Evolutionary conservation across 1,140 invertebrate species (phyloP), one percentile per base, ranked within the genome.

Genomic region (Drosophila kurseongensis): DNA sequence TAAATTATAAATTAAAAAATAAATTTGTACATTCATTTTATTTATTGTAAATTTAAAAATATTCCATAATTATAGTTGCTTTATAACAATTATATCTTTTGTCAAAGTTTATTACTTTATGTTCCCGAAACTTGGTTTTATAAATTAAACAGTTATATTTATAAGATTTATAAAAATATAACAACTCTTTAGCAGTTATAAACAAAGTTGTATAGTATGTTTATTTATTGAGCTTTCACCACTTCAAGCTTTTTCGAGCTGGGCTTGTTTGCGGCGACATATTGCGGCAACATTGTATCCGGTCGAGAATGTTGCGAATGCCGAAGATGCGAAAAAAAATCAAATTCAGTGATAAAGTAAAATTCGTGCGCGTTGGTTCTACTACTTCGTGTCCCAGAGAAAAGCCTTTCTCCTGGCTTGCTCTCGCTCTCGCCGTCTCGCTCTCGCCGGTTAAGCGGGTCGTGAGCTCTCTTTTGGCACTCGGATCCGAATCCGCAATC

Each of bases 261-360:
- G 35, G 9, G 44, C 18, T 32, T 32, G 7, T 27, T 47, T 68
- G 59, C 23, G 4, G 23, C 23, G 4, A 23, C 23, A 23, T 23
- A 23, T 68, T 35, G 40, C 65, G 12, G 48, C 35, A 62, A 67
- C 47, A 52, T 6, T 27, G 7, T 13, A 18, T 16, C 42, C 16
- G 1, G 8, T 5, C 16, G 9, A 14, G 5, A 40, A 63, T 61
- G 57, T 61, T 61, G 62, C 62, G 7, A 13, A 1, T 36, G 14
- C 35, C 63, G 62, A 69, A 69, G 48, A 68, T 23, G 27, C 50
- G 68, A 86, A 86, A 81, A 85, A 82, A 78, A 86, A 81, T 73
- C 45, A 78, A 78, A 78, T 82, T 86, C 81, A 85, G 58, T 84
- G 76, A 80, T 80, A 74, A 81, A 81, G 60, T 60, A 79, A 79